Evolutionary conservation across 2,888 invertebrate genomes (phyloP), one percentile per base, ranked within the genome.

Genomic region (Drosophila paracracens): DNA sequence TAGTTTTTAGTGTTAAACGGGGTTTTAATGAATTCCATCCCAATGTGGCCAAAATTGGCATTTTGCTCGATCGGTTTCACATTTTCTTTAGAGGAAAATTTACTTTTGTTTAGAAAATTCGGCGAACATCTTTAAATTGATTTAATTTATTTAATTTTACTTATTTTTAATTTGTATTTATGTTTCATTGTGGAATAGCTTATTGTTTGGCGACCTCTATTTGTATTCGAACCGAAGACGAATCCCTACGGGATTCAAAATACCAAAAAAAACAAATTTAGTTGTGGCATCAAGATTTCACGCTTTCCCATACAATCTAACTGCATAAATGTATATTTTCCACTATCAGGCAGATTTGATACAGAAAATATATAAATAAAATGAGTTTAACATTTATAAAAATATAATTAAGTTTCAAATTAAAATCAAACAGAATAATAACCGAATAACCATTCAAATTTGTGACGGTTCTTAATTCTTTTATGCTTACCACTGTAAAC

Each of bases 401-500:
- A 46, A 4, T 21, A 2, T 10, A 50, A 46, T 46, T 16, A 7
- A 46, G 25, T 6, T 48, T 1, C 25, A 48, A 27, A 27, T 16
- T 10, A 3, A 1, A 0, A 50, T 16, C 5, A 18, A 2, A 18
- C 10, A 18, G 18, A 50, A 25, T 25, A 25, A 25, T n/a, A n/a
- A 13, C 3, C 29, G 11, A 29, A 29, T 29, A 18, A 4, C 1
- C 18, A 29, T 29, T 11, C n/a, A 29, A 51, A n/a, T 51, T 29
- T 2, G 46, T 11, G 2, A 56, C 29, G 27, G n/a, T 10, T 29
- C 13, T n/a, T n/a, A 29, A 38, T 27, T 56, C 16, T 1, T 6
- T 29, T n/a, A 16, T 51, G 27, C 7, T 27, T 27, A 50, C 50
- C 50, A 51, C 29, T 51, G 51, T 51, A 29, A 51, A 51, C 29